phyloP scores from a whole-genome alignment of 2,797 vertebrate species.

The Acestrorhynchus altus region DNA sequence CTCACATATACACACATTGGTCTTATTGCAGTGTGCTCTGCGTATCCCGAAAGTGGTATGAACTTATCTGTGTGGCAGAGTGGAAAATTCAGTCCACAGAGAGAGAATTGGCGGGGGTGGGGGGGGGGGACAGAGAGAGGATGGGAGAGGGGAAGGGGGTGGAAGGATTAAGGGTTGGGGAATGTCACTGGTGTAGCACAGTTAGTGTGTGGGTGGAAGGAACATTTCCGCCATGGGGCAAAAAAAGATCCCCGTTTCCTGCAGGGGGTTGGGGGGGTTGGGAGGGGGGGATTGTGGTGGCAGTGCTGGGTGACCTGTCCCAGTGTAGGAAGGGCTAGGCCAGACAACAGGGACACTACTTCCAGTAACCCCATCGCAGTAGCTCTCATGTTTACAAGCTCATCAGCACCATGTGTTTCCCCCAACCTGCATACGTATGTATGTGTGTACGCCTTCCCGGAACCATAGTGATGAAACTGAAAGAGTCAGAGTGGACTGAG shows the following conservation, averaged over 20 bases:
- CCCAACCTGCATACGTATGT: conserved; percentile 8
- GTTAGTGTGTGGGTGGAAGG: conserved; percentile 25
- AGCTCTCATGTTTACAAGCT: conserved; percentile 40
- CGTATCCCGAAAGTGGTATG: conserved; percentile 10
- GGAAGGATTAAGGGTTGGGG: neutral
- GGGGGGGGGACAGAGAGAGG: neutral
- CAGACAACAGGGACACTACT: conserved; percentile 24
- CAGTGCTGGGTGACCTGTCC: conserved; percentile 20
- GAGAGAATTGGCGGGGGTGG: conserved; percentile 7
- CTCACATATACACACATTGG: conserved; percentile 28
- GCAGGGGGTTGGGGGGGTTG: neutral
- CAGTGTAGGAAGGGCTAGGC: conserved; percentile 6
- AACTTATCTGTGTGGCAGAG: conserved; percentile 43
- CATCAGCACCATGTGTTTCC: conserved; percentile 38
- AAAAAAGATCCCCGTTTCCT: conserved; percentile 17
- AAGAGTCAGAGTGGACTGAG: neutral
- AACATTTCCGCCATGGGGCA: conserved; percentile 18
- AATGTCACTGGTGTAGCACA: conserved; percentile 16
- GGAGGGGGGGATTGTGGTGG: conserved; percentile 7
- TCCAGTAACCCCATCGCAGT: conserved; percentile 44
- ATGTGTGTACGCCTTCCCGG: neutral
- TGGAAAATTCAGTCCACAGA: conserved; percentile 38
- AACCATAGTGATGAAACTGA: neutral
- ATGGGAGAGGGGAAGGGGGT: neutral
- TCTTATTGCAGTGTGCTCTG: conserved; percentile 11